Conservation (phyloP, 1,140 invertebrate species). For the Platyscapa corneri region DNA sequence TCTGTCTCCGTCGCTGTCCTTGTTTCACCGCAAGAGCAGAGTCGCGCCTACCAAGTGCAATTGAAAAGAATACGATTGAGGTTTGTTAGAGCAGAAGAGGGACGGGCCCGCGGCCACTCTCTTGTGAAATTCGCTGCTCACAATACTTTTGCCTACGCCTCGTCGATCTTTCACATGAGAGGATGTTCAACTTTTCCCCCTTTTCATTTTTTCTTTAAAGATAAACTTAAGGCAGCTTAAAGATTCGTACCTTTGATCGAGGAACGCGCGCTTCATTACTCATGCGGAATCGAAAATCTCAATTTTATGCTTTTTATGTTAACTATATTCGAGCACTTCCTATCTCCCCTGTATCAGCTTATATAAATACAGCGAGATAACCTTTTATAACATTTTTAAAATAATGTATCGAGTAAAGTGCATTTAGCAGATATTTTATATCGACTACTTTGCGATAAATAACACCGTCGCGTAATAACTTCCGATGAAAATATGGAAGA, state of each 20-base stretch:
- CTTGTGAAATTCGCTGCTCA: not conserved
- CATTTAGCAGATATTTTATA: not conserved
- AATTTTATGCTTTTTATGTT: not conserved
- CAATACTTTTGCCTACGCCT: not conserved
- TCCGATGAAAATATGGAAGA: not conserved
- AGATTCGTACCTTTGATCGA: not conserved
- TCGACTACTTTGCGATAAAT: not conserved
- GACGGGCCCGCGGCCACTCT: not conserved
- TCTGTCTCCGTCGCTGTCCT: not conserved
- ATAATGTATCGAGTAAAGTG: not conserved
- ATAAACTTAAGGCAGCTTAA: not conserved
- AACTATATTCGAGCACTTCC: not conserved
- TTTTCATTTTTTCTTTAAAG: constrained; percentile 11
- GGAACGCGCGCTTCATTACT: not conserved
- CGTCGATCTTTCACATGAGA: not conserved
- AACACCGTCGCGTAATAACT: not conserved
- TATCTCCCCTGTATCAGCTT: not conserved
- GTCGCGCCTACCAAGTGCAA: constrained; percentile 52
- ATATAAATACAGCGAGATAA: not conserved
- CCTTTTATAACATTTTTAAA: not conserved
- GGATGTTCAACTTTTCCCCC: not conserved
- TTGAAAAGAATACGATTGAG: constrained; percentile 37
- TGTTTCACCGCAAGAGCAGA: not conserved
- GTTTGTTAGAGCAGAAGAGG: constrained; percentile 47
- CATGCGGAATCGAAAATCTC: not conserved